These are phyloP conservation scores for Sylvilagus floridanus DNA, from an alignment of 2,797 vertebrate species.

Conservation along the genomic window DNA sequence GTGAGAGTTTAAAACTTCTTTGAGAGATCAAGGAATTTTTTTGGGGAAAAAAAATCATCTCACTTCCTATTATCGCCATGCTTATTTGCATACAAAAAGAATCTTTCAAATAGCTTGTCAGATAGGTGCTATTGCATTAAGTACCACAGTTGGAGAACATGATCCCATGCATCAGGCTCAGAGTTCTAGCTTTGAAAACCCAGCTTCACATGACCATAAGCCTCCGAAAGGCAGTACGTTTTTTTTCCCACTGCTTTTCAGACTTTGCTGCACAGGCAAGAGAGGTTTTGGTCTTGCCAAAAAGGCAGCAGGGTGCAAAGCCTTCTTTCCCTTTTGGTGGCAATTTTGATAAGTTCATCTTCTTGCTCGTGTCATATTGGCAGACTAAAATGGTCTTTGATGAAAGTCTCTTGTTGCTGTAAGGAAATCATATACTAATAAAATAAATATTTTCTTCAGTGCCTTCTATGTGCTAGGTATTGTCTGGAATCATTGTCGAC, in stretches of 20 bases:
- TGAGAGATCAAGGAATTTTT: neutral
- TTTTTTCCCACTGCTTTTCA: slow-evolving; percentile 24
- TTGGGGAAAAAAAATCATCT: slow-evolving; percentile 9
- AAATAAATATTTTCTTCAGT: neutral
- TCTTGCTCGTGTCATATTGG: neutral
- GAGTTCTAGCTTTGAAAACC: neutral
- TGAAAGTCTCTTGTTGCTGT: neutral
- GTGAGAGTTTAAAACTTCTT: slow-evolving; percentile 10
- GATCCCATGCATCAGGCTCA: neutral
- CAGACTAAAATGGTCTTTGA: neutral
- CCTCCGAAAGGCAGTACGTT: neutral
- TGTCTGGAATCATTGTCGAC: neutral
- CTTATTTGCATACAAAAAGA: slow-evolving; percentile 4
- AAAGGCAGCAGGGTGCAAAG: neutral
- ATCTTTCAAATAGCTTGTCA: neutral
- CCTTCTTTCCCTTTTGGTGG: neutral
- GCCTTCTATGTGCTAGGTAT: neutral
- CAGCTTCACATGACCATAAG: neutral
- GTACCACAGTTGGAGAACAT: neutral
- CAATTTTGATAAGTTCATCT: slow-evolving; percentile 3
- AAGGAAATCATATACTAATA: neutral
- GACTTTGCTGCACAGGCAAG: neutral
- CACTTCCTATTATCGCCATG: neutral
- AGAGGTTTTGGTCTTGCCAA: neutral
- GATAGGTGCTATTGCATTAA: neutral